phyloP scores from a whole-genome alignment of 1,140 invertebrate species.

The Brachionus rubens region DNA sequence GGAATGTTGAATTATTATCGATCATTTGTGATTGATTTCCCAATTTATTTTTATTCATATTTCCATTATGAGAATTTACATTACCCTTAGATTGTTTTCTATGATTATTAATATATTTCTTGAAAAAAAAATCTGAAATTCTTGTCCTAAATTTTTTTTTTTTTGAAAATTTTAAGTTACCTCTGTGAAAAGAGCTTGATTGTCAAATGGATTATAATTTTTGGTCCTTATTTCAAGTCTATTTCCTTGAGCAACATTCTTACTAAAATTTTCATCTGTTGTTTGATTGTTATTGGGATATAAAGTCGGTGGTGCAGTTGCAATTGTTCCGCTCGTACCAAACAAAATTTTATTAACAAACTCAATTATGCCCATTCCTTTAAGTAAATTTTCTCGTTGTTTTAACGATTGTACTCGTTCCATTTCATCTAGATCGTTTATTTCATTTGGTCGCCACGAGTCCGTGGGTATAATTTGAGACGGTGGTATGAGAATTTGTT shows the following conservation, averaged over 20 bases:
- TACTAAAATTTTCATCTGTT: not conserved
- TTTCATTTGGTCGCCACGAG: conserved; percentile 48
- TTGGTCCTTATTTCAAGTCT: conserved; percentile 19
- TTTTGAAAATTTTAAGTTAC: not conserved
- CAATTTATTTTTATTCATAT: not conserved
- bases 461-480: not conserved
- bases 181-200: conserved; percentile 15
- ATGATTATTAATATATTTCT: conserved; percentile 36
- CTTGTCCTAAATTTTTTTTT: too few relatives aligned
- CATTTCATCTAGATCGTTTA: conserved; percentile 59
- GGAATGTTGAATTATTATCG: conserved; percentile 10
- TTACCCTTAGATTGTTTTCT: not conserved
- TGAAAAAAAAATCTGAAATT: not conserved
- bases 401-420: conserved; percentile 57
- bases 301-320: not conserved
- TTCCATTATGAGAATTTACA: not conserved
- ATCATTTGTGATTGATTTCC: not conserved
- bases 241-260: not conserved
- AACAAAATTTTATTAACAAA: conserved; percentile 10
- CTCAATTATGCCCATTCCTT: conserved; percentile 50
- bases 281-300: not conserved
- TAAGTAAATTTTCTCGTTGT: conserved; percentile 59
- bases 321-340: conserved; percentile 26
- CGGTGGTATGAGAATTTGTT: conserved; percentile 4
- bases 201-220: conserved; percentile 34